These are phyloP conservation scores for Dusona sp. DNA, from an alignment of 2,888 invertebrate species.

Conservation along the genomic window DNA sequence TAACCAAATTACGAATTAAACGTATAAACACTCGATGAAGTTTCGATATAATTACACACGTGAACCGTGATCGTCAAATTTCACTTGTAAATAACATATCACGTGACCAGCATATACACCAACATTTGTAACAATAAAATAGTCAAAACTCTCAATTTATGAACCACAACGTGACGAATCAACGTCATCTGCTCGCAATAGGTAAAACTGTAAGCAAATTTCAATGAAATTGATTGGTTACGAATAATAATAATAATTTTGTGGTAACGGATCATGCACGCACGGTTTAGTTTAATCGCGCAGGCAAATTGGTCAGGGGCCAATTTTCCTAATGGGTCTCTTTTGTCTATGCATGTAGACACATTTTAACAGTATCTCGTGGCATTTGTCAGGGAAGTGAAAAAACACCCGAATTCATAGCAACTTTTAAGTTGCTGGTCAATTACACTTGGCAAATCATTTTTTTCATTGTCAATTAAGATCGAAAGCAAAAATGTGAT, in stretches of 20 bases:
- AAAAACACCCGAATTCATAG: background rate
- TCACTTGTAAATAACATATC: slow-evolving; percentile 47
- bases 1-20: slow-evolving; percentile 14
- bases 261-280: slow-evolving; percentile 71
- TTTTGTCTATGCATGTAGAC: background rate
- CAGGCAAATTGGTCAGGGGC: slow-evolving; percentile 69
- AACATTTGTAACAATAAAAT: slow-evolving; percentile 24
- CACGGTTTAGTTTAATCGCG: slow-evolving; percentile 76
- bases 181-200: slow-evolving; percentile 71
- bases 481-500: background rate
- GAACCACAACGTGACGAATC: slow-evolving; percentile 55
- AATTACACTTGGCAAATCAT: background rate
- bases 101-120: slow-evolving; percentile 35
- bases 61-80: slow-evolving; percentile 39
- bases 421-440: background rate
- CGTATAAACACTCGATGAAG: slow-evolving; percentile 21
- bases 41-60: slow-evolving; percentile 24
- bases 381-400: background rate
- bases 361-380: background rate
- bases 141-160: slow-evolving; percentile 39
- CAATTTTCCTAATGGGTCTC: slow-evolving; percentile 75
- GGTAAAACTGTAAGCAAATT: slow-evolving; percentile 35
- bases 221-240: slow-evolving; percentile 44
- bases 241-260: slow-evolving; percentile 63
- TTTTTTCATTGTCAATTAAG: background rate